Base-by-base conservation (phyloP, 2,113 vertebrate genomes). In the Thamnaconus septentrionalis region DNA sequence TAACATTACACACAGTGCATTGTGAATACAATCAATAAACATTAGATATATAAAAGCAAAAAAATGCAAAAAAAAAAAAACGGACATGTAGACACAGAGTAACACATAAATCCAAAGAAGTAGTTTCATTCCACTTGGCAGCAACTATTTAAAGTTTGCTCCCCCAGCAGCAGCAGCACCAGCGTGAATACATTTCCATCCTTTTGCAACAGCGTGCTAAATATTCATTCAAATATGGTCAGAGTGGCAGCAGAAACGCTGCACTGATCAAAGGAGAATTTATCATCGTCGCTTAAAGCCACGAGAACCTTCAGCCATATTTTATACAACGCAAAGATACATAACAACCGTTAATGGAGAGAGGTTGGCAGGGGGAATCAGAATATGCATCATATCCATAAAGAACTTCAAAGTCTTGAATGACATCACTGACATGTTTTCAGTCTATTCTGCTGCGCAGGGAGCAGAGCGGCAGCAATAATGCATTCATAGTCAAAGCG, bases 371-470 rank as follows among this genome's bases (percentile, higher is more conserved):
- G 65, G 50, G 41, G 64, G 43, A 70, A 76, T 63, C 63, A 51
- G 63, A 66, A 69, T 71, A 56, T 64, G 64, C 67, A 69, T 59
- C 61, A 73, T 51, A 52, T 60, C 66, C 66, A 85, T 76, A 72
- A 85, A 83, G 56, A 77, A 81, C 18, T 53, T 81, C 64, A 71
- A 12, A 53, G 59, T 56, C 60, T 45, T 9, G 8, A 31, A 66
- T 84, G 79, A 82, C 69, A 82, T 82, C 79, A 83, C 65, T 56
- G 41, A 52, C 53, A 31, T 72, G 53, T 63, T 74, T 78, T 71
- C 54, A 55, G 72, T 76, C 66, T 41, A 47, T 65, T 9, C 54
- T 53, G 42, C 59, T 69, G 48, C 47, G 39, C 5, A 49, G 42
- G 6, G 52, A 43, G 60, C 7, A 46, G 8, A 31, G 18, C 18